Evolutionary conservation across 1,140 invertebrate species (phyloP).

Genomic region (Notospermus geniculatus): DNA sequence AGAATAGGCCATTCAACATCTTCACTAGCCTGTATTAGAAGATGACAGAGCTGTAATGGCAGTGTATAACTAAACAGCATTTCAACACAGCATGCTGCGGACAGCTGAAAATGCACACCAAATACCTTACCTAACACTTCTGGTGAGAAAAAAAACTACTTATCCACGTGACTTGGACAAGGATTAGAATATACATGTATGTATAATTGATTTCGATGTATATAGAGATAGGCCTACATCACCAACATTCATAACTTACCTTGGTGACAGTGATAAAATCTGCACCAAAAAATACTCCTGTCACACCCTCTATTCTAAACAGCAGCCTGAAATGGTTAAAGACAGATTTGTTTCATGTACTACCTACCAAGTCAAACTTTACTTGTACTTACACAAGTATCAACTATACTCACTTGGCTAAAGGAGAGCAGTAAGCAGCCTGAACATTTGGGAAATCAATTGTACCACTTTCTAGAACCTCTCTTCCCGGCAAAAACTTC

Average conservation of each 20-base stretch:
- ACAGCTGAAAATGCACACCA: neutral
- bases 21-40: slow-evolving; percentile 39
- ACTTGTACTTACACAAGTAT: too few relatives aligned
- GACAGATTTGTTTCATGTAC: neutral
- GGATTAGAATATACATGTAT: too few relatives aligned
- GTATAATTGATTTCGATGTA: too few relatives aligned
- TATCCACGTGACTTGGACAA: too few relatives aligned
- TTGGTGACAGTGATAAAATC: slow-evolving; percentile 98
- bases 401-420: slow-evolving; percentile 50
- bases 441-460: slow-evolving; percentile 86
- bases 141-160: too few relatives aligned
- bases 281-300: slow-evolving; percentile 90
- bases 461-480: slow-evolving; percentile 82
- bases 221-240: too few relatives aligned
- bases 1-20: slow-evolving; percentile 48
- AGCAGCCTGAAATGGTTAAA: slow-evolving; percentile 69
- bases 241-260: too few relatives aligned
- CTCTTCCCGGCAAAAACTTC: slow-evolving; percentile 92
- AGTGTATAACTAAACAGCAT: neutral
- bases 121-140: neutral
- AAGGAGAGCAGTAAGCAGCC: slow-evolving; percentile 78
- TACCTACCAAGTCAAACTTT: neutral
- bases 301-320: slow-evolving; percentile 94
- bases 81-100: too few relatives aligned
- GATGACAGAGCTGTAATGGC: neutral